phyloP scores from a whole-genome alignment of 2,797 vertebrate genomes.

The Natrix natrix region DNA sequence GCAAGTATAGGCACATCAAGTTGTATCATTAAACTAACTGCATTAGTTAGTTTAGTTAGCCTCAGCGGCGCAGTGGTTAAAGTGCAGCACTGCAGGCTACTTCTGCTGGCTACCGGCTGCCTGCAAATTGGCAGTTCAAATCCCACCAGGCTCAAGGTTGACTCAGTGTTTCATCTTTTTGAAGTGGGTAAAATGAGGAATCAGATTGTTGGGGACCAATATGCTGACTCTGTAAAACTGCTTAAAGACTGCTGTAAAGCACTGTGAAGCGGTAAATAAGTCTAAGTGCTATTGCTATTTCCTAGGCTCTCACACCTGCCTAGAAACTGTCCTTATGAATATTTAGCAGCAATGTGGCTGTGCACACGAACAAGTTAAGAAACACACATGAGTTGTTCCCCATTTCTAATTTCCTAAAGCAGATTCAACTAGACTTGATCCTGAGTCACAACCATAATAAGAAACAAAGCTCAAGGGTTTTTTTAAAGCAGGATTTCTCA shows the following conservation, averaged over 20 bases:
- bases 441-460: neutral
- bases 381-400: neutral
- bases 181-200: no score
- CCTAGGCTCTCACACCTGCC: neutral
- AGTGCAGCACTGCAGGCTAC: no score
- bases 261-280: no score
- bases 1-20: neutral
- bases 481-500: neutral
- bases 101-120: no score
- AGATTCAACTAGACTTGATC: neutral
- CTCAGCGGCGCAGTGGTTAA: no score
- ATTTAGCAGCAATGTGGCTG: neutral
- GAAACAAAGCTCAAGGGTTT: neutral
- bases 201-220: no score
- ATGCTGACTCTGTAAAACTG: no score
- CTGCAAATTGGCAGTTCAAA: no score
- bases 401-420: neutral
- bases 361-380: neutral
- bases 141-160: no score
- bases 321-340: neutral
- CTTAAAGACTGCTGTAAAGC: no score
- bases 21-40: neutral
- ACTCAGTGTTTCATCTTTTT: no score
- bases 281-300: neutral
- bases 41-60: neutral